phyloP scores from a whole-genome alignment of 2,888 invertebrate genomes.

The Stenodera caucasica region DNA sequence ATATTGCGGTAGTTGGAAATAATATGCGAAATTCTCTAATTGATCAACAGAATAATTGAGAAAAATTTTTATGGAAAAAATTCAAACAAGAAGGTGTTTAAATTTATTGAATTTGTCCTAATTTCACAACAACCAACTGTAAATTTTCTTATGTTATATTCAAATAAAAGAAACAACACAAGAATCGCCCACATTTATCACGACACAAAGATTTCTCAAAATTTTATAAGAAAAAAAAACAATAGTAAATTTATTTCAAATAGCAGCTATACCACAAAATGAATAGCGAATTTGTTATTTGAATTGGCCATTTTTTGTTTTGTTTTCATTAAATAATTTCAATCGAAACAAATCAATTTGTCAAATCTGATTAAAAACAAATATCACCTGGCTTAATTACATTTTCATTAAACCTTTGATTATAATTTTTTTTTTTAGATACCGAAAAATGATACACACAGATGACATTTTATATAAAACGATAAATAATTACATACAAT shows the following conservation, averaged over 20 bases:
- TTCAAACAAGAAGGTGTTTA: background rate
- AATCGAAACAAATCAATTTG: background rate
- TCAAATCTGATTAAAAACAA: background rate
- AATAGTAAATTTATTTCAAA: background rate
- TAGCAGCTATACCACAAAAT: too few relatives aligned
- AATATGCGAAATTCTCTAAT: too few relatives aligned
- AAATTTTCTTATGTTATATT: background rate
- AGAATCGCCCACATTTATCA: background rate
- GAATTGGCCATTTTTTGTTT: background rate
- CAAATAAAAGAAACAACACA: background rate
- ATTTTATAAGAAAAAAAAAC: background rate
- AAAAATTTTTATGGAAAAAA: background rate
- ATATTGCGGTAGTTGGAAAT: background rate
- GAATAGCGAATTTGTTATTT: too few relatives aligned
- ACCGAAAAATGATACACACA: background rate
- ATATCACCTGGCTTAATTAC: background rate
- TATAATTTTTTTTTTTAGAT: too few relatives aligned
- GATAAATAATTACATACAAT: conserved; percentile 21
- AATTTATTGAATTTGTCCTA: background rate
- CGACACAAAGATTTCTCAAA: background rate
- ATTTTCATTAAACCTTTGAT: background rate
- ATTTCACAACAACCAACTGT: background rate
- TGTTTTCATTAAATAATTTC: too few relatives aligned
- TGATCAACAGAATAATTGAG: too few relatives aligned
- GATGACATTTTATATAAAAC: conserved; percentile 5